Base-by-base conservation (phyloP, 1,140 invertebrate species). In the Penaeus japonicus region DNA sequence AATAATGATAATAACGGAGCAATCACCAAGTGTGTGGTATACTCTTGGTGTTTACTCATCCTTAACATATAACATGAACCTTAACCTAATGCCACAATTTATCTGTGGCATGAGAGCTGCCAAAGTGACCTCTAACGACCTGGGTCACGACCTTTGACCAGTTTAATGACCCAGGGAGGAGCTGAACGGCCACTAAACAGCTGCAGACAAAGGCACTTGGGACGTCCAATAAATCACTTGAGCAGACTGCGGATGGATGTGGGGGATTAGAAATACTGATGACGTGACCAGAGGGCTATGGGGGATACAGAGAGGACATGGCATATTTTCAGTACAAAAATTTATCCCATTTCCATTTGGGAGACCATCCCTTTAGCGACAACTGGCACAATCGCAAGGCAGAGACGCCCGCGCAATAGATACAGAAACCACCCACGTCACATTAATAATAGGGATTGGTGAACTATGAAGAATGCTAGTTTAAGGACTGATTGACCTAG, bases 141-240 rank as follows among this genome's bases (percentile, higher is more conserved):
- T 88, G 87, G 87, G 62, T 88, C 87, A 88, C 30, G 70, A 88
- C 87, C 80, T 88, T 75, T 78, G 65, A 83, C 87, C 80, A 88
- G 62, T 78, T 62, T 83, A 47, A 27, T 77, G 62, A 75, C 80
- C 80, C 87, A 83, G 87, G 87, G 70, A 83, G 81, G 65, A 88
- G 87, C 53, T 75, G 81, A 83, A 78, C 35, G 87, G 87, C 81
- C 87, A 88, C 87, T 88, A 84, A 88, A 88, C 87, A 88, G 87
- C 87, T 88, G 87, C 87, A 88, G 87, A 83, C 87, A 88, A 88
- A 88, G 87, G 87, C 87, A 88, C 87, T 88, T 88, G 87, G 87
- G 81, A 88, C 87, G 70, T 88, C 81, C 80, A 73, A 32, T 88
- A 83, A 88, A 88, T 88, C 87, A 84, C 87, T 88, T 88, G 87